phyloP scores from a whole-genome alignment of 2,797 vertebrate species.

The Sphenodon punctatus region DNA sequence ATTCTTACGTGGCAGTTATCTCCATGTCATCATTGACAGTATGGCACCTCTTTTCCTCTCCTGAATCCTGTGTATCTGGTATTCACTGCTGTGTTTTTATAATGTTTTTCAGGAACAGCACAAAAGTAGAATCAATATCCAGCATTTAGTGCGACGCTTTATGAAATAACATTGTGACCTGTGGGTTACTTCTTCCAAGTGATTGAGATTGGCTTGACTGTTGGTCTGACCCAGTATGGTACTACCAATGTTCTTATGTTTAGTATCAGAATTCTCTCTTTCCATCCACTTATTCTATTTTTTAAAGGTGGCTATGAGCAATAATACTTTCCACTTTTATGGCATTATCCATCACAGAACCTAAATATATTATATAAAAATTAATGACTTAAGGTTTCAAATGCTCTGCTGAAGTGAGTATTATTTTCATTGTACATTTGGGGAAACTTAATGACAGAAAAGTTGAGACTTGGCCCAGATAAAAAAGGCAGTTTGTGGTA shows the following conservation, averaged over 20 bases:
- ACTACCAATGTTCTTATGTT: no score
- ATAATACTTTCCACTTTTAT: not conserved
- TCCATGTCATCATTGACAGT: no score
- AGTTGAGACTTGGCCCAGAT: conserved; percentile 14
- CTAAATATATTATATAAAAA: not conserved
- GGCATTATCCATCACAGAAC: conserved; percentile 10
- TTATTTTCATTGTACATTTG: conserved; percentile 1
- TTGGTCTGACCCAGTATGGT: no score
- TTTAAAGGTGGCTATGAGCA: not conserved
- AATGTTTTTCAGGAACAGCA: not conserved
- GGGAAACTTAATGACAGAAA: not conserved
- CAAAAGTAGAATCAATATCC: not conserved
- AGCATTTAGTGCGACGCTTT: conserved; percentile 4
- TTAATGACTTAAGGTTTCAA: not conserved
- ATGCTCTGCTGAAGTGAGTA: not conserved
- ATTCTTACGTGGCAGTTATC: no score
- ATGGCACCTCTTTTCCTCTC: not conserved
- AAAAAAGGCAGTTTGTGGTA: conserved; percentile 24
- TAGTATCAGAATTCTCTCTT: not conserved
- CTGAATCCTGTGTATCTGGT: not conserved
- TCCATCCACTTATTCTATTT: conserved; percentile 11
- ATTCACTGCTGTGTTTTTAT: not conserved
- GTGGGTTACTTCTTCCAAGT: no score
- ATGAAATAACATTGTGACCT: no score
- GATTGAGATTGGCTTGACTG: no score